Evolutionary conservation across 2,888 invertebrate species (phyloP), one percentile per base, ranked within the genome.

Genomic region (Trichopoda pennipes): DNA sequence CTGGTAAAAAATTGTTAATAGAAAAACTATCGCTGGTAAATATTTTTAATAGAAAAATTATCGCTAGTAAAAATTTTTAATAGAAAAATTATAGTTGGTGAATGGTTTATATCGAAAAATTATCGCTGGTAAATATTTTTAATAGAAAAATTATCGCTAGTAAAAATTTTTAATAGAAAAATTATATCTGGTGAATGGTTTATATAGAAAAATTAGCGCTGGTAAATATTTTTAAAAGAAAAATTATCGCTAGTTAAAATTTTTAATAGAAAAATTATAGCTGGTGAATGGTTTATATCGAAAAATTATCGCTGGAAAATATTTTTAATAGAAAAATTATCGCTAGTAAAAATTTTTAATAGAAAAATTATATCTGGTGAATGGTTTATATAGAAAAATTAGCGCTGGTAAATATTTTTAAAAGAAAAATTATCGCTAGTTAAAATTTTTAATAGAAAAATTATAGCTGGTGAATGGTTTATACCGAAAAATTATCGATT

Each of bases 391-490:
- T 38, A 38, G 38, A 8, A 38, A 38, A 38, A 8, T 38, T 38
- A 8, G 3, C 38, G 16, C 44, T 49, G 14, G 14, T n/a, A 28
- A 28, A 28, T 28, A 4, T 28, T 42, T 61, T 44, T 10, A 42
- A 42, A n/a, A 42, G 42, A 42, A 21, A 61, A 61, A 42, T 23
- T 16, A 2, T 61, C 44, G 23, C 16, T 23, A 23, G 3, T 44
- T 16, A 44, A n/a, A n/a, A 21, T 21, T 61, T 42, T 61, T 8
- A 38, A n/a, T 38, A 44, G 44, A 61, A 42, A 44, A 61, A n/a
- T 14, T 14, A 38, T 14, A 3, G 7, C 38, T 38, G 38, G 14
- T 10, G 38, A 38, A 38, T 2, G 9, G 10, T 38, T 38, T 10
- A 9, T 51, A 12, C 12, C 3, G 4, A 47, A 47, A 47, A 47